phyloP scores from a whole-genome alignment of 2,113 vertebrate genomes.

The Castor canadensis region DNA sequence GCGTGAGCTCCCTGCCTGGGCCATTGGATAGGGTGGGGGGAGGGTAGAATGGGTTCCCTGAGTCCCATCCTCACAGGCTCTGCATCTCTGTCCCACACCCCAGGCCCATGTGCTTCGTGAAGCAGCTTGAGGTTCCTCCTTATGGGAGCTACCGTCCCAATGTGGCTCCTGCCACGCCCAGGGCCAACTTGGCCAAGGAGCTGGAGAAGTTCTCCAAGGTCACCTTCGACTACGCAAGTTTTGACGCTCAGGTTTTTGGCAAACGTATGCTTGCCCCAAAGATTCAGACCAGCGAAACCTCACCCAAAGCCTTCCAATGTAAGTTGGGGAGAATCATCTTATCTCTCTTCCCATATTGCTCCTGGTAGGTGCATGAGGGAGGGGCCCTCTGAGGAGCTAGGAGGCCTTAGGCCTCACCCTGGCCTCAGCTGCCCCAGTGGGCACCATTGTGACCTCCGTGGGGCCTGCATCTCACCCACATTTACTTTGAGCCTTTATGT shows the following conservation, averaged over 20 bases:
- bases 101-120: conserved; percentile 99
- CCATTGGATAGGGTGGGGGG: background rate
- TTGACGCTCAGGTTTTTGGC: conserved; percentile 99
- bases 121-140: conserved; percentile 97
- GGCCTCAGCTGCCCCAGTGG: background rate
- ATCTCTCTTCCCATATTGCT: background rate
- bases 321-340: conserved; percentile 82
- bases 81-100: background rate
- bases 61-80: background rate
- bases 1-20: background rate
- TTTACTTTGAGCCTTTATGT: background rate
- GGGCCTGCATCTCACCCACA: background rate
- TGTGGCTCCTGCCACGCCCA: conserved; percentile 92
- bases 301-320: conserved; percentile 99
- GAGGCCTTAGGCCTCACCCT: background rate
- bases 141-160: conserved; percentile 94
- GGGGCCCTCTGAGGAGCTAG: background rate
- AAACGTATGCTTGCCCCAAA: conserved; percentile 99
- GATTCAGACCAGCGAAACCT: conserved; percentile 97
- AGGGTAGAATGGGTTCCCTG: background rate
- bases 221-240: conserved; percentile 99
- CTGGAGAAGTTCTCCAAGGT: conserved; percentile 99
- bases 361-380: fast-evolving
- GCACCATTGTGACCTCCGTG: background rate
- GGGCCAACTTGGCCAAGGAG: conserved; percentile 98